These are phyloP conservation scores for Aselliscus stoliczkanus DNA, from an alignment of 2,797 vertebrate genomes.

Conservation along the genomic window DNA sequence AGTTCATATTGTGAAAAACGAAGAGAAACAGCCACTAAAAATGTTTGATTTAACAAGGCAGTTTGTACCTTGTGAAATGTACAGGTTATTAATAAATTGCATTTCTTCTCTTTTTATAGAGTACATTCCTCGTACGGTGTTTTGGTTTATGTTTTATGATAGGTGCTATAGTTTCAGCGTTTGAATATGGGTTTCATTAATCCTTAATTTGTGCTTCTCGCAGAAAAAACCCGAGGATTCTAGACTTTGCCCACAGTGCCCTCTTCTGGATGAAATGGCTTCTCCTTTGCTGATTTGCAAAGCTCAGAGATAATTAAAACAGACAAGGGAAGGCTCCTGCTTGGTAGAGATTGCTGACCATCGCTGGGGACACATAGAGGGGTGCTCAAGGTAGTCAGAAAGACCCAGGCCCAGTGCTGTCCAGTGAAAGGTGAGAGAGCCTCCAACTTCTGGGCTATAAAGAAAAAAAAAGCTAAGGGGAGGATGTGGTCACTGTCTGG, in stretches of 20 bases:
- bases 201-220: constrained; percentile 46
- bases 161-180: constrained; percentile 56
- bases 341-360: not conserved
- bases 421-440: not conserved
- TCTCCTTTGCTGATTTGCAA: not conserved
- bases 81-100: constrained; percentile 64
- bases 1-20: not conserved
- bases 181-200: constrained; percentile 67
- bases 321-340: not conserved
- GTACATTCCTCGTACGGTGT: constrained; percentile 54
- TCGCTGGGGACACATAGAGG: not conserved
- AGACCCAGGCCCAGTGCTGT: not conserved
- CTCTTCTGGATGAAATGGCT: constrained; percentile 68
- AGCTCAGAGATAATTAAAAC: not conserved
- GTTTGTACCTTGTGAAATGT: constrained; percentile 57
- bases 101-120: constrained; percentile 64
- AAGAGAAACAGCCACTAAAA: constrained; percentile 30
- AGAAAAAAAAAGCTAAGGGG: not conserved
- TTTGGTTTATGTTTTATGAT: constrained; percentile 60
- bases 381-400: not conserved
- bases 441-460: not conserved
- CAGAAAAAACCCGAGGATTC: constrained; percentile 29
- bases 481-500: not conserved
- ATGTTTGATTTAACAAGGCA: constrained; percentile 52
- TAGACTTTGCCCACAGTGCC: constrained; percentile 70